Percentiles rank a stretch among this genome's conserved stretches.
Conservation (phyloP, 2,113 vertebrate genomes). For the Tachysurus fulvidraco region DNA sequence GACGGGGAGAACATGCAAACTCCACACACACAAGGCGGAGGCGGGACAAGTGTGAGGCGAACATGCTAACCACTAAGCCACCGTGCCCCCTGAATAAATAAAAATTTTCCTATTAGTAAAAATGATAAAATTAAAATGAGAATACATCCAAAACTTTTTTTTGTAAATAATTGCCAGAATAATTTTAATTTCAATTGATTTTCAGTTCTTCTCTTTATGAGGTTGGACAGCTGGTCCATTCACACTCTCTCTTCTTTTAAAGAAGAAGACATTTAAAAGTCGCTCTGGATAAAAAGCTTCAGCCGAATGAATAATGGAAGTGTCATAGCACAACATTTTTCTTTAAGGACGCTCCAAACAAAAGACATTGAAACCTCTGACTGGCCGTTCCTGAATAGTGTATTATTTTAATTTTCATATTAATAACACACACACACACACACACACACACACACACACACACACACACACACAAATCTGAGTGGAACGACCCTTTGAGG, state of each 20-base stretch:
- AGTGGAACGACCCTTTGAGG: conserved; percentile 43
- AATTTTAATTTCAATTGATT: not conserved
- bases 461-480: conserved; percentile 5
- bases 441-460: not conserved
- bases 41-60: no score
- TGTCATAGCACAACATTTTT: not conserved
- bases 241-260: not conserved
- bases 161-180: not conserved
- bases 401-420: conserved; percentile 8
- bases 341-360: conserved; percentile 22
- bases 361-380: not conserved
- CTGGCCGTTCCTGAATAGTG: conserved; percentile 1
- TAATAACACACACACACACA: conserved; percentile 9
- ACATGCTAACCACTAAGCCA: no score
- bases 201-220: not conserved
- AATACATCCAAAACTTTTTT: not conserved
- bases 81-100: no score
- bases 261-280: conserved; percentile 2
- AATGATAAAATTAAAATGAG: not conserved
- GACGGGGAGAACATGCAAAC: no score
- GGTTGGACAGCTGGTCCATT: not conserved
- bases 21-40: no score
- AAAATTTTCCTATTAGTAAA: not conserved
- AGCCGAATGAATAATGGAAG: conserved; percentile 11
- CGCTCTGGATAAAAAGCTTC: not conserved